Evolutionary conservation across 2,113 vertebrate species (phyloP), one percentile per base, ranked within the genome.

Genomic region (Sinocyclocheilus anophthalmus): DNA sequence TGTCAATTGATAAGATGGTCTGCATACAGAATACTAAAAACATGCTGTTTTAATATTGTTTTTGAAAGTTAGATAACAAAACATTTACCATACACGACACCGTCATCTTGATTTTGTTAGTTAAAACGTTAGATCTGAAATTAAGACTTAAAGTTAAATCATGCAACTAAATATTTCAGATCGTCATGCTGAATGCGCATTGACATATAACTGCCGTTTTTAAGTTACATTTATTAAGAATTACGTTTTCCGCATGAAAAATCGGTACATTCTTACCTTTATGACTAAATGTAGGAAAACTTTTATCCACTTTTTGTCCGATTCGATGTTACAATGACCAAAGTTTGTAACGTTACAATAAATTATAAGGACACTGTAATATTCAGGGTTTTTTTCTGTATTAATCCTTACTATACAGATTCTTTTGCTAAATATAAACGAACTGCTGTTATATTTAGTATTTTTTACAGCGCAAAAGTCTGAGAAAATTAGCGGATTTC

Each of bases 291-390:
- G 24, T 37, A n/a, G 67, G 53, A 85, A 69, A 86, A 63, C 59
- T 14, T 45, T 14, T 45, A 37, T 61, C 57, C 30, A 61, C 33
- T 55, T 67, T 12, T 45, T 37, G 45, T 26, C 20, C 57, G 50
- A 84, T 26, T 33, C 63, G 81, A 78, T 69, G 79, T 69, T 65
- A 65, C 55, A 45, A n/a, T 26, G 70, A 33, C 70, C 84, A 83
- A 87, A 89, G 77, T 89, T 89, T 85, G 69, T 4, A 42, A 42
- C 39, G 39, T 42, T 42, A 24, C 59, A 72, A 63, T 59, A 76
- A 48, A 48, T 5, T 2, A 48, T 5, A 30, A 9, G 50, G 26
- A 59, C n/a, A 20, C 24, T 61, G 4, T 37, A 13, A 0, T 39
- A n/a, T 14, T 85, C 79, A 82, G 11, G 0, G 11, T 45, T 39